Conservation (phyloP, 2,888 invertebrate species). For the Melitaea athalia region DNA sequence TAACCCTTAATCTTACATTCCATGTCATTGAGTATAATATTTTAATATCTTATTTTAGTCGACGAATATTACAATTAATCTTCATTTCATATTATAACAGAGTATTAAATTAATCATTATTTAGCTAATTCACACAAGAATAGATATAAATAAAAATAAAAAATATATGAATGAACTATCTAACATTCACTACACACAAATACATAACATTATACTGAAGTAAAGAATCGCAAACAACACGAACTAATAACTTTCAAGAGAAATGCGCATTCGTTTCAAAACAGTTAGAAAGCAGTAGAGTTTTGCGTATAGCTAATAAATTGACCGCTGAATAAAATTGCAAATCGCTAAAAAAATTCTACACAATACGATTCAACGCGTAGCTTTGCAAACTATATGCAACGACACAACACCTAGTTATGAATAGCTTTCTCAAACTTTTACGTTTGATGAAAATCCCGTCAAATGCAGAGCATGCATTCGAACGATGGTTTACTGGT, state of each 20-base stretch:
- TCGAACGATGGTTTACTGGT: not conserved
- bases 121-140: too few species aligned
- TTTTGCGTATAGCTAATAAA: not conserved
- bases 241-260: too few species aligned
- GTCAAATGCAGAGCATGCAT: conserved; percentile 19
- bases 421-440: conserved; percentile 19
- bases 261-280: too few species aligned
- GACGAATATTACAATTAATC: too few species aligned
- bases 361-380: not conserved
- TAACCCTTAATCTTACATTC: too few species aligned
- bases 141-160: not conserved
- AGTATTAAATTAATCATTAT: too few species aligned
- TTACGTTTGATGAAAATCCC: conserved; percentile 29
- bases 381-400: conserved; percentile 2
- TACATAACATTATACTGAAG: not conserved
- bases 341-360: not conserved
- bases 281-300: not conserved
- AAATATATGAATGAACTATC: too few species aligned
- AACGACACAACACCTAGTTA: not conserved
- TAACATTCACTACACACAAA: too few species aligned
- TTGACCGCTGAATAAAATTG: not conserved
- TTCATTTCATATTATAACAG: too few species aligned
- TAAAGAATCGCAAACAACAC: too few species aligned
- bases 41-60: too few species aligned
- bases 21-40: too few species aligned